Percentiles rank a stretch among this genome's conserved stretches.
phyloP scores from a whole-genome alignment of 2,888 invertebrate genomes.

The Ophonus ardosiacus region DNA sequence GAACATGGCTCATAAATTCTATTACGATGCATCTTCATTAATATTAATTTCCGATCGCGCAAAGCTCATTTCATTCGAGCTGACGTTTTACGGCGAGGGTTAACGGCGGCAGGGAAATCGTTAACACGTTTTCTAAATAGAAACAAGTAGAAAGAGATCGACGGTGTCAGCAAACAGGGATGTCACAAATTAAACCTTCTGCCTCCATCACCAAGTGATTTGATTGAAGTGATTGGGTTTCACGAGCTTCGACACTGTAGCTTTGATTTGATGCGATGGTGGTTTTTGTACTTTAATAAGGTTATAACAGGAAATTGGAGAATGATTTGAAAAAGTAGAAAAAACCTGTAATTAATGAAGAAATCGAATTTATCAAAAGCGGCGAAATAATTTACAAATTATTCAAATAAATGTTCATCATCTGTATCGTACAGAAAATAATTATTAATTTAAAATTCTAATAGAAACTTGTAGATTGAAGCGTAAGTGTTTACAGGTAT shows the following conservation, averaged over 20 bases:
- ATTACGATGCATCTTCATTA: conserved; percentile 63
- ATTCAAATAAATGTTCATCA: too few species aligned
- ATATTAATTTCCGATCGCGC: conserved; percentile 61
- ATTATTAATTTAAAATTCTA: too few species aligned
- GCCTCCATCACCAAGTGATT: conserved; percentile 20
- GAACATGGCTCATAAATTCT: conserved; percentile 56
- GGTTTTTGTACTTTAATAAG: too few species aligned
- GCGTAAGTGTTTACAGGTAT: too few species aligned
- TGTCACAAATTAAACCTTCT: conserved; percentile 34
- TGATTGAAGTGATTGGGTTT: conserved; percentile 41
- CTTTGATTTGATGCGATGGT: conserved; percentile 1
- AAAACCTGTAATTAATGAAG: too few species aligned
- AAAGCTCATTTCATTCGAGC: conserved; percentile 27
- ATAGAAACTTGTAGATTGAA: too few species aligned
- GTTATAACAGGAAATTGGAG: too few species aligned
- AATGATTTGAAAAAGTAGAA: too few species aligned
- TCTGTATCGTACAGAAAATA: too few species aligned
- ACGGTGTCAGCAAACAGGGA: conserved; percentile 41
- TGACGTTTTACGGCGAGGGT: conserved; percentile 42
- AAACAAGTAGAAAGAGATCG: conserved; percentile 31
- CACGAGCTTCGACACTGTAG: conserved; percentile 17
- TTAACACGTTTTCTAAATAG: conserved; percentile 52
- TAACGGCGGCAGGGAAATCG: conserved; percentile 5
- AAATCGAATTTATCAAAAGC: too few species aligned
- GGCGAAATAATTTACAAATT: too few species aligned